Base-by-base conservation (phyloP, 2,797 vertebrate genomes). In the Paguma larvata region DNA sequence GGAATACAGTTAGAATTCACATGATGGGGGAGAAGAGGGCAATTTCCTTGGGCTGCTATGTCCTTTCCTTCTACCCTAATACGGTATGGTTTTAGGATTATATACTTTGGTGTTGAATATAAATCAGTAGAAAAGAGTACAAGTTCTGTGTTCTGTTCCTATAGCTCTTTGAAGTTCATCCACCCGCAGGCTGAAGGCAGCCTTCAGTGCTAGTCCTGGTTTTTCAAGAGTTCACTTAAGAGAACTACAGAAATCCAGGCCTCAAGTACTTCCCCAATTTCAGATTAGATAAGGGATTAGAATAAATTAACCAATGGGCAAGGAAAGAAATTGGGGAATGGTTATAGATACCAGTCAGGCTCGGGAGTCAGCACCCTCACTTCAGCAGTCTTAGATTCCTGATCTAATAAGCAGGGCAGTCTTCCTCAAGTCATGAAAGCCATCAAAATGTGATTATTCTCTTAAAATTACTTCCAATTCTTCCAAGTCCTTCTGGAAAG, bases 401-500 rank as follows among this genome's bases (percentile, higher is more conserved):
- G 85, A 93, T 94, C 68, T 87, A 84, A 97, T 86, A 84, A 97
- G 41, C 32, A 83, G 70, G n/a, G 16, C 65, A 48, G 27, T 51
- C 67, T 46, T 30, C 27, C 44, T 75, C 15, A 46, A 89, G 32
- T 96, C 88, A 89, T 25, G 53, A 96, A 94, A 67, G 46, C 67
- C 84, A 96, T 3, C 91, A 95, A 72, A 97, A 94, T 82, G 68
- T 19, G 41, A 38, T 98, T 91, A 99, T 41, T 98, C 91, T 87
- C 97, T 94, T 77, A 96, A 95, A 84, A 32, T 38, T 0, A 72
- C 85, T 77, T 89, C 86, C 96, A 98, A 44, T 98, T 99, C 98
- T 90, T 98, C 97, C 0, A 99, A 97, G 14, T 99, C 98, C 70
- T 77, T 98, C 94, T 98, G 98, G 0, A 98, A 97, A 95, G 98